These are phyloP conservation scores for Cheiracanthium punctorium DNA, from an alignment of 2,888 invertebrate genomes.

Conservation along the genomic window DNA sequence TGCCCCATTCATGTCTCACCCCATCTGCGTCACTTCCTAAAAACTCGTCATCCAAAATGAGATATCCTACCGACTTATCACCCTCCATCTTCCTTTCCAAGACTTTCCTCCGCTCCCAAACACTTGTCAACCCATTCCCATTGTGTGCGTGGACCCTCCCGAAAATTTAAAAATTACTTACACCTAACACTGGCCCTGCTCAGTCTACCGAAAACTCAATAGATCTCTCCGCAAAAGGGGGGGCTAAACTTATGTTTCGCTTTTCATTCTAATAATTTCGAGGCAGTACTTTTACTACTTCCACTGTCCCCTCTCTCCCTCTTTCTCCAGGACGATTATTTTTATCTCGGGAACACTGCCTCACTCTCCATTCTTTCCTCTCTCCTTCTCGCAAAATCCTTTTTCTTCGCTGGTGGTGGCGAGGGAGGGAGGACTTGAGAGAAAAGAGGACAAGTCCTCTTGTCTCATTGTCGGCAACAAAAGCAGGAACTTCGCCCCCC, in stretches of 20 bases:
- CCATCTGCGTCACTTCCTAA: too few relatives aligned
- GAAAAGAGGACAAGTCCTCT: too few relatives aligned
- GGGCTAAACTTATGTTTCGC: too few relatives aligned
- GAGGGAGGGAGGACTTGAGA: constrained; percentile 14
- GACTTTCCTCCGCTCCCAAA: not conserved
- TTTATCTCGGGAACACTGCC: constrained; percentile 36
- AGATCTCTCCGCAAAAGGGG: not conserved
- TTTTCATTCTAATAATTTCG: constrained; percentile 12
- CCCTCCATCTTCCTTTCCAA: not conserved
- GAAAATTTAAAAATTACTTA: constrained; percentile 55
- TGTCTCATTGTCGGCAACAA: constrained; percentile 15
- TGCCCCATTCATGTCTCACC: too few relatives aligned
- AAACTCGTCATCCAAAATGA: too few relatives aligned
- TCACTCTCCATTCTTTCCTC: constrained; percentile 20
- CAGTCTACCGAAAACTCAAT: constrained; percentile 19
- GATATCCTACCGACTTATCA: too few relatives aligned
- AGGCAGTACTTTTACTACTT: constrained; percentile 31
- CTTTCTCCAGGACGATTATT: constrained; percentile 32
- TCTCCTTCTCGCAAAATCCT: constrained; percentile 22
- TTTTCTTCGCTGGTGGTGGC: not conserved
- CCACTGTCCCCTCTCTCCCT: not conserved
- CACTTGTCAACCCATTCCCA: constrained; percentile 18
- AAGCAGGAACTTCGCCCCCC: not conserved
- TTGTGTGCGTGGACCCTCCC: constrained; percentile 40
- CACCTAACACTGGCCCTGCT: constrained; percentile 29